Evolutionary conservation across 2,113 vertebrate species (phyloP).

Genomic region (Dissostichus mawsoni): DNA sequence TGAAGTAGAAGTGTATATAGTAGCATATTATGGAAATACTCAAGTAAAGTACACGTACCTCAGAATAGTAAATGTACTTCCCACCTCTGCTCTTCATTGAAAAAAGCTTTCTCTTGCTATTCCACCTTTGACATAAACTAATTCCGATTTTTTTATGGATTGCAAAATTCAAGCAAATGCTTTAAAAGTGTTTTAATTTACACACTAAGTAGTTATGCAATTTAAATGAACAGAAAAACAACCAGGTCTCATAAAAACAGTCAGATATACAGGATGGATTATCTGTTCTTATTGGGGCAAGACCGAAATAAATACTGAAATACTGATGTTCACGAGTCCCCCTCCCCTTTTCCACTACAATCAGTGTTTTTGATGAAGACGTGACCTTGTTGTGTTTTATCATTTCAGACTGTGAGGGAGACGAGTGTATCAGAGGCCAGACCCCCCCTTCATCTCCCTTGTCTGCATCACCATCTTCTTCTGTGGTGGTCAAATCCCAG

Average conservation of each 20-base stretch:
- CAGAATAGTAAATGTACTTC: too few relatives aligned
- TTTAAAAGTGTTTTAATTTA: neutral
- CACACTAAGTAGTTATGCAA: too few relatives aligned
- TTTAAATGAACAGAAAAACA: too few relatives aligned
- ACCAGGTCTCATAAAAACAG: too few relatives aligned
- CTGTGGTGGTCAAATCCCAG: slow-evolving; percentile 1
- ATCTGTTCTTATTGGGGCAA: neutral
- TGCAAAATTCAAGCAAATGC: neutral
- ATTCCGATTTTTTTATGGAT: neutral
- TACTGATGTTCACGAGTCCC: neutral
- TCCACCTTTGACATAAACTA: neutral
- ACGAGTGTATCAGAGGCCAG: neutral
- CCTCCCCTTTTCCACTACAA: neutral
- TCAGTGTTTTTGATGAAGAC: neutral
- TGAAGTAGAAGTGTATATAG: too few relatives aligned
- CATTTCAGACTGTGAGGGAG: slow-evolving; percentile 49
- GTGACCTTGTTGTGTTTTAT: neutral
- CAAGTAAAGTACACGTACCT: too few relatives aligned
- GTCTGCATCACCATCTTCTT: neutral
- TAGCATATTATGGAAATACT: too few relatives aligned
- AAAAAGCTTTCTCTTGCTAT: neutral
- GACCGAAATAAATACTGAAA: neutral
- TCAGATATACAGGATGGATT: neutral
- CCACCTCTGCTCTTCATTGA: too few relatives aligned
- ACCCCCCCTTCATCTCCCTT: neutral